Evolutionary conservation across 1,140 invertebrate species (phyloP), one percentile per base, ranked within the genome.

Genomic region (Hylaeus anthracinus): DNA sequence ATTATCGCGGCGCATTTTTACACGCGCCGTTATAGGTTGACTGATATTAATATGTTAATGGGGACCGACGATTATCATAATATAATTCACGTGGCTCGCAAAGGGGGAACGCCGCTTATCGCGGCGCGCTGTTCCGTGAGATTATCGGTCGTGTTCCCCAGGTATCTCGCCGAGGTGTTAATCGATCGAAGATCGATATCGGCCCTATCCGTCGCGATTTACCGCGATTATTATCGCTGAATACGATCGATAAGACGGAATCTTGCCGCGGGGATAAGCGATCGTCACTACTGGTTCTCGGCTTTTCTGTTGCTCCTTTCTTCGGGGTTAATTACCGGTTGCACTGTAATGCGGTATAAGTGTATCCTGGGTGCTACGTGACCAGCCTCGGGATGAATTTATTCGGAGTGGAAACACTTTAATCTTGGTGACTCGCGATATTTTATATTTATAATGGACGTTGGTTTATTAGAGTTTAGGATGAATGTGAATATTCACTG

Each of bases 121-220:
- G 82, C 83, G 0, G n/a, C 81, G 79, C 70, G 65, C 81, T 74
- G 84, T 81, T 79, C 73, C 71, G 71, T 51, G 77, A 69, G 82
- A 89, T 89, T 87, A 88, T 89, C 86, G 79, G 53, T 51, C 83
- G 80, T 80, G 79, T 70, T 81, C 61, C 56, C 60, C 53, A 48
- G 67, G 73, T 88, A 80, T 88, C 85, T 64, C 72, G 37, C 8
- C 48, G 60, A 74, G 80, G 66, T 53, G 81, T 79, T 79, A 56
- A 82, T 86, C 84, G 84, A 86, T 86, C 81, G 43, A 9, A 80
- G 85, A 86, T 86, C 84, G 39, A 43, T 86, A 86, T 86, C 80
- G 8, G 12, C 1, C 10, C 43, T 45, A 14, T 41, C 67, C 41
- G 1, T 45, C 43, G 72, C 58, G 37, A 65, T 55, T 64, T 61